These are phyloP conservation scores for Ennomos fuscantarius DNA, from an alignment of 2,888 invertebrate genomes.

Conservation along the genomic window DNA sequence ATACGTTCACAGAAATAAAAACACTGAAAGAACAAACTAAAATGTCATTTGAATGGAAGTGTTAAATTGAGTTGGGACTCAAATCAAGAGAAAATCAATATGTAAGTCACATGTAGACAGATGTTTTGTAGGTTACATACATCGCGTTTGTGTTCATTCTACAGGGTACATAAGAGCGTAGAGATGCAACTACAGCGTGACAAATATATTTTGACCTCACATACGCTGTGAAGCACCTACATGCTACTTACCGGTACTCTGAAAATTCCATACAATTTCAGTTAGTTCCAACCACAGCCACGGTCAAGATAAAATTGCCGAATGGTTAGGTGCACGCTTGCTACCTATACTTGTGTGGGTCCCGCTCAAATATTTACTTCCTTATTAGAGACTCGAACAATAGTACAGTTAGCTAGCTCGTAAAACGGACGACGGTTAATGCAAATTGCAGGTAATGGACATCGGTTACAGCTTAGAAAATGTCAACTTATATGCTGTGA, in stretches of 20 bases:
- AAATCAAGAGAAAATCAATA: constrained; percentile 22
- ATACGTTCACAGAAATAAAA: too few relatives aligned
- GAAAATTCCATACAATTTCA: constrained; percentile 3
- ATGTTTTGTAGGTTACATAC: constrained; percentile 10
- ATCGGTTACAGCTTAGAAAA: constrained; percentile 41
- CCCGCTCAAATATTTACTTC: constrained; percentile 79
- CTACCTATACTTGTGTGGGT: constrained; percentile 44
- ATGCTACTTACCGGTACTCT: constrained; percentile 1
- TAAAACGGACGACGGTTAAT: constrained; percentile 64
- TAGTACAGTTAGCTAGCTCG: constrained; percentile 63
- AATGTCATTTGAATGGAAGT: constrained; percentile 15
- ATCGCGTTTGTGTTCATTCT: constrained; percentile 20
- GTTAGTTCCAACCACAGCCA: constrained; percentile 1
- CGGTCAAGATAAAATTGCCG: constrained; percentile 10
- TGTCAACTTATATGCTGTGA: constrained; percentile 26
- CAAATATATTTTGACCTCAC: constrained; percentile 11
- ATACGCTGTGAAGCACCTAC: neutral
- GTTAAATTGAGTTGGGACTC: constrained; percentile 4
- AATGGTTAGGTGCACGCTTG: constrained; percentile 48
- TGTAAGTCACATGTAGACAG: constrained; percentile 22
- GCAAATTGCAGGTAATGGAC: constrained; percentile 39
- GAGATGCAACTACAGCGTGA: constrained; percentile 3
- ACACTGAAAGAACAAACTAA: neutral
- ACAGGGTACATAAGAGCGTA: constrained; percentile 10
- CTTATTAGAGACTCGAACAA: constrained; percentile 78